These are phyloP conservation scores for Centruroides vittatus DNA, from an alignment of 1,140 invertebrate genomes.

Conservation along the genomic window DNA sequence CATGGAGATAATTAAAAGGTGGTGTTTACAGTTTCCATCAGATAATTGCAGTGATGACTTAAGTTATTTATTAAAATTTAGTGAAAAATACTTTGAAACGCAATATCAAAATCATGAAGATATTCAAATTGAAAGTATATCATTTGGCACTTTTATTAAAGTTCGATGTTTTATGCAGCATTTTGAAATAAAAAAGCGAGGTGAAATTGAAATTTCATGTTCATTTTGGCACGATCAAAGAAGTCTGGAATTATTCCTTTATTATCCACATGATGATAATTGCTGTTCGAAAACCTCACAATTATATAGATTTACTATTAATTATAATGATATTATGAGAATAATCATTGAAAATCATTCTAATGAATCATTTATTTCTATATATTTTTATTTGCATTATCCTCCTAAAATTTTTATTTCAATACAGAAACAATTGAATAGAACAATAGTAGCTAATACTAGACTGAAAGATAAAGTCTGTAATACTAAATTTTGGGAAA, in stretches of 20 bases:
- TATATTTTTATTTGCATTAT: slow-evolving; percentile 9
- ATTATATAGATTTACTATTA: slow-evolving; percentile 2
- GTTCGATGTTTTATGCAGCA: slow-evolving; percentile 4
- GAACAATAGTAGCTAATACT: background rate
- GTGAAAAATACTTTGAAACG: too few relatives aligned
- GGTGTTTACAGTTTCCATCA: too few relatives aligned
- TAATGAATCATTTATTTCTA: background rate
- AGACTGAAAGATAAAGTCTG: slow-evolving; percentile 1
- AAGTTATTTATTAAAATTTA: too few relatives aligned
- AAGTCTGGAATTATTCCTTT: slow-evolving; percentile 6
- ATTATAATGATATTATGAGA: slow-evolving; percentile 4
- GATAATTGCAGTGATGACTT: too few relatives aligned
- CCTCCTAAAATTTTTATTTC: slow-evolving; percentile 2
- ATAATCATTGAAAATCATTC: slow-evolving; percentile 4
- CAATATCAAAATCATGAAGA: too few relatives aligned
- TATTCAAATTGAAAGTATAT: too few relatives aligned
- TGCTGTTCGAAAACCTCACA: background rate
- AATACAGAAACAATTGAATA: background rate
- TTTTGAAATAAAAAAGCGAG: background rate
- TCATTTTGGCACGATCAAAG: slow-evolving; percentile 7
- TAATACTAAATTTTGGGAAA: slow-evolving; percentile 2
- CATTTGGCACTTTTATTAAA: slow-evolving; percentile 8
- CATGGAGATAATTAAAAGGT: too few relatives aligned
- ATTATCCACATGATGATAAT: background rate
- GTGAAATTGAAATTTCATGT: slow-evolving; percentile 1